Percentiles rank a stretch among this genome's conserved stretches.
phyloP scores from a whole-genome alignment of 2,888 invertebrate species.

The Trichacis sp. region DNA sequence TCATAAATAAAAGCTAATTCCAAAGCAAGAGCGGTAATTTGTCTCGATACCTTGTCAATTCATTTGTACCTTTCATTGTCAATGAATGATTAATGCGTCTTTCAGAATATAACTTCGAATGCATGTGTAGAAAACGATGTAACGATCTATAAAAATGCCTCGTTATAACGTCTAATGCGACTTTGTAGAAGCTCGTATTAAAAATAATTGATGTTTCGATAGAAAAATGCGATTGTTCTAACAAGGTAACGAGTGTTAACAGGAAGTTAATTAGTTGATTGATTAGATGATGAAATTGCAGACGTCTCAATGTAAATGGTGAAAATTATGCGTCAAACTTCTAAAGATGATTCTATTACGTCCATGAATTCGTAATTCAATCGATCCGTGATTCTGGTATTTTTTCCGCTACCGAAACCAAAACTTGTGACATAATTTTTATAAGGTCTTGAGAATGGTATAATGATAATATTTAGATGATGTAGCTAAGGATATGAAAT shows the following conservation, averaged over 20 bases:
- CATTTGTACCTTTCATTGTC: conserved; percentile 33
- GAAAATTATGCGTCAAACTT: background rate
- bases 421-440: no score
- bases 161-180: background rate
- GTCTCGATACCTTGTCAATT: conserved; percentile 36
- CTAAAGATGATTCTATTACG: background rate
- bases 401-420: no score
- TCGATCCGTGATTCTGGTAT: background rate
- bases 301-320: background rate
- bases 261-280: background rate
- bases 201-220: no score
- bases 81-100: conserved; percentile 39
- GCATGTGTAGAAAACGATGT: conserved; percentile 5
- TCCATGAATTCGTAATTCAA: background rate
- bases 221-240: background rate
- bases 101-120: conserved; percentile 27
- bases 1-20: conserved; percentile 35
- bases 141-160: background rate
- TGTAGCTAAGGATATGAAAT: no score
- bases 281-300: background rate
- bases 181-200: background rate
- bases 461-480: no score
- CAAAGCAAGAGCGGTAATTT: conserved; percentile 36
- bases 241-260: background rate
- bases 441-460: no score